These are phyloP conservation scores for Ginglymostoma cirratum DNA, from an alignment of 2,113 vertebrate genomes.

Conservation along the genomic window DNA sequence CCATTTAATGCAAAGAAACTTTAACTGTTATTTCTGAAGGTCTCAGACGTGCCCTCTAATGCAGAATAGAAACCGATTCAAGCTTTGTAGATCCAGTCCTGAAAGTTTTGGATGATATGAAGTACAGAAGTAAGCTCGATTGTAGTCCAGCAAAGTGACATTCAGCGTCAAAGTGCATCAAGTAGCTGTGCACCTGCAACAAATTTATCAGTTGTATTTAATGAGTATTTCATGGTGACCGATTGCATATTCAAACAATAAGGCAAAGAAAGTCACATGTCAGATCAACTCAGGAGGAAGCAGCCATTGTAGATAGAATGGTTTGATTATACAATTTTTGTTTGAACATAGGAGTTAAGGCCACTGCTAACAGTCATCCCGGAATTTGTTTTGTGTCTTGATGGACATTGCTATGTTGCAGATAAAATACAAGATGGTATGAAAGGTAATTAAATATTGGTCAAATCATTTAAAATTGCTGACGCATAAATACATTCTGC, in stretches of 20 bases:
- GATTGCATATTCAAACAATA: neutral
- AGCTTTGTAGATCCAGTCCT: neutral
- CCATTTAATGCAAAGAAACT: neutral
- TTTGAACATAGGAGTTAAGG: neutral
- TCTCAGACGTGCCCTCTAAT: neutral
- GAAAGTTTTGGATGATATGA: neutral
- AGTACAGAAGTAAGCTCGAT: neutral
- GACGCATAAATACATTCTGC: neutral
- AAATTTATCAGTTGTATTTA: neutral
- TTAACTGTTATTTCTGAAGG: slow-evolving; percentile 5
- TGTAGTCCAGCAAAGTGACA: neutral
- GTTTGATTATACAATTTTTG: too few species aligned
- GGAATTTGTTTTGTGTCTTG: neutral
- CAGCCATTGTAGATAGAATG: neutral
- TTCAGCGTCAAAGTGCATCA: neutral
- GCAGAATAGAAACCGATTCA: neutral
- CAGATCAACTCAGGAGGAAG: neutral
- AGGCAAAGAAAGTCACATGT: neutral
- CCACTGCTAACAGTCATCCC: neutral
- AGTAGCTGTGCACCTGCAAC: neutral
- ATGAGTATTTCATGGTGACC: neutral
- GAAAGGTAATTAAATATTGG: neutral
- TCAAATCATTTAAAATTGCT: neutral
- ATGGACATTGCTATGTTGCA: neutral
- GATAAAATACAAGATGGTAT: neutral